phyloP scores from a whole-genome alignment of 1,140 invertebrate species.

The Luehdorfia chinensis region DNA sequence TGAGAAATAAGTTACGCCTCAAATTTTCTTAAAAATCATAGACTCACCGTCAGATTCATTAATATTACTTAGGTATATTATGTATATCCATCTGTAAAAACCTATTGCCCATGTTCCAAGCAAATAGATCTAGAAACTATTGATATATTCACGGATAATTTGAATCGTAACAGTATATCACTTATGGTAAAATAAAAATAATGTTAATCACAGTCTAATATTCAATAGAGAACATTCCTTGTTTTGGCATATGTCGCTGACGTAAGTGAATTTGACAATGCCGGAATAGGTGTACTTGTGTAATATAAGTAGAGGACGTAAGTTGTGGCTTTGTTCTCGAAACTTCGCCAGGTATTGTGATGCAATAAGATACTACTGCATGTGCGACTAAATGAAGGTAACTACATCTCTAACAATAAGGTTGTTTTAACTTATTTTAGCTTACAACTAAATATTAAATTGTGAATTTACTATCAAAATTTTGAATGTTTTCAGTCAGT shows the following conservation, averaged over 20 bases:
- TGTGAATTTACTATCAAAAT: conserved; percentile 1
- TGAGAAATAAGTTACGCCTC: too few relatives aligned
- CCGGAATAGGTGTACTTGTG: conserved; percentile 46
- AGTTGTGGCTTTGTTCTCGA: conserved; percentile 58
- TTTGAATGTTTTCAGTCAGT: neutral
- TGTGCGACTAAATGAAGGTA: conserved; percentile 39
- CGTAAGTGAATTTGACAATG: conserved; percentile 55
- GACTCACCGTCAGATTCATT: too few relatives aligned
- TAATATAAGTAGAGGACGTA: conserved; percentile 42
- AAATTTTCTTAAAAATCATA: too few relatives aligned
- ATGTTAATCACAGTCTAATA: too few relatives aligned
- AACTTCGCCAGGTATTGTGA: conserved; percentile 49
- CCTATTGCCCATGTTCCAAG: too few relatives aligned
- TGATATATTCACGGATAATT: too few relatives aligned
- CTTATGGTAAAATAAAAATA: too few relatives aligned
- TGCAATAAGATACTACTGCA: conserved; percentile 64
- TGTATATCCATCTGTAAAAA: too few relatives aligned
- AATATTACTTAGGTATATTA: too few relatives aligned
- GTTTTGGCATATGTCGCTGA: conserved; percentile 34
- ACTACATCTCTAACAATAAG: conserved; percentile 18
- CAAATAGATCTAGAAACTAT: too few relatives aligned
- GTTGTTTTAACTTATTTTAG: neutral
- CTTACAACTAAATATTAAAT: neutral
- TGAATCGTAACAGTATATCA: too few relatives aligned
- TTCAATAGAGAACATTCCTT: too few relatives aligned